Evolutionary conservation across 2,113 vertebrate species (phyloP).

Genomic region (Struthidea cinerea): DNA sequence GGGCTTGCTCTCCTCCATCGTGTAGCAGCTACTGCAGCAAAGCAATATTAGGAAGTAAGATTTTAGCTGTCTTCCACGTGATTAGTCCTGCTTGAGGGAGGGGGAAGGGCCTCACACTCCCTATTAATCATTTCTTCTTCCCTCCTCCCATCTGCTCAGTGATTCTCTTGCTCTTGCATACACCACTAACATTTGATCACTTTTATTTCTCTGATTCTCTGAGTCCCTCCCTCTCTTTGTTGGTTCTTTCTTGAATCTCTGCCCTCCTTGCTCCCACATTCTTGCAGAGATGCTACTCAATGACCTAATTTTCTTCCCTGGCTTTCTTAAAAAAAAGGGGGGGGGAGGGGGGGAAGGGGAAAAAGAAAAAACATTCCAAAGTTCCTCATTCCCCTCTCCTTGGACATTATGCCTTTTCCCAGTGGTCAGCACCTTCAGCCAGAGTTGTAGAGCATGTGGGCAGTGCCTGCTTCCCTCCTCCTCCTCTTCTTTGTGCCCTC

Average conservation of each 20-base stretch:
- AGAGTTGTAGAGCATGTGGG: neutral
- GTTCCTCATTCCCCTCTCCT: neutral
- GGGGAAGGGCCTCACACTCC: constrained; percentile 45
- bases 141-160: constrained; percentile 55
- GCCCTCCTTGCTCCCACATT: neutral
- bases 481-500: neutral
- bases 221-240: neutral
- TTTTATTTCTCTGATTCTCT: neutral
- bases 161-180: neutral
- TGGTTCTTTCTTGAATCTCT: neutral
- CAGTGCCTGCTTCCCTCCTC: constrained; percentile 15
- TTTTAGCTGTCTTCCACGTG: constrained; percentile 49
- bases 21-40: neutral
- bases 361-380: neutral
- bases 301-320: neutral
- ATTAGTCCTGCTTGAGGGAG: constrained; percentile 34
- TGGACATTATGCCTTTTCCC: neutral
- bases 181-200: neutral
- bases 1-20: neutral
- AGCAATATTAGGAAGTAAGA: constrained; percentile 52
- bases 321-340: neutral
- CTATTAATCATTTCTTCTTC: constrained; percentile 55
- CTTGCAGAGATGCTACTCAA: neutral
- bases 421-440: neutral
- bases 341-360: too few relatives aligned